Evolutionary conservation across 2,888 invertebrate genomes (phyloP).

Genomic region (Thysanoteuthis rhombus): DNA sequence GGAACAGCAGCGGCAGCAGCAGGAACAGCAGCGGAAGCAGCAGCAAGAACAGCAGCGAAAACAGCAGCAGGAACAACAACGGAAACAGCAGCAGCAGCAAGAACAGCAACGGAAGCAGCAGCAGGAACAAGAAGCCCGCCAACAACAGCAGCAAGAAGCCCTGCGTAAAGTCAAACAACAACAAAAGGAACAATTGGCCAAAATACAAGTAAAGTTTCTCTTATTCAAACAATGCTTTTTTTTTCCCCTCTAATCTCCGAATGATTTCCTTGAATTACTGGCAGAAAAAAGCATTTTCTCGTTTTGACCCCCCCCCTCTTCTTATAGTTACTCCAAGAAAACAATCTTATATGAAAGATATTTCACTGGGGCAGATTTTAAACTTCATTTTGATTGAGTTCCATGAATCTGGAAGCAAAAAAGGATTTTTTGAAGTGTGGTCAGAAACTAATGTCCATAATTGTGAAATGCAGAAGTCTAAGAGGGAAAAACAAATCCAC

Average conservation of each 20-base stretch:
- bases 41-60: constrained; percentile 48
- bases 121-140: constrained; percentile 43
- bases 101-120: constrained; percentile 46
- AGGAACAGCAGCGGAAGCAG: constrained; percentile 36
- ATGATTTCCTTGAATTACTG: background rate
- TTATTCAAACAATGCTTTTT: too few species aligned
- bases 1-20: constrained; percentile 37
- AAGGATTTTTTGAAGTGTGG: too few species aligned
- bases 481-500: too few species aligned
- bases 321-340: too few species aligned
- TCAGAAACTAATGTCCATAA: too few species aligned
- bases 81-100: constrained; percentile 51
- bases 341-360: too few species aligned
- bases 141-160: constrained; percentile 58
- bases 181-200: constrained; percentile 67
- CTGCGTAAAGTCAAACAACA: constrained; percentile 69
- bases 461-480: too few species aligned
- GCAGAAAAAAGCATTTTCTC: too few species aligned
- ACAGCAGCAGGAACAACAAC: constrained; percentile 40
- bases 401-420: too few species aligned
- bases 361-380: too few species aligned
- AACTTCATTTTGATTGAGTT: too few species aligned
- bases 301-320: too few species aligned
- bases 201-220: constrained; percentile 56
- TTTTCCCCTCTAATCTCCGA: background rate